Percentiles rank a stretch among this genome's conserved stretches.
Evolutionary conservation across 2,797 vertebrate genomes (phyloP).

Genomic region (Furcifer pardalis): DNA sequence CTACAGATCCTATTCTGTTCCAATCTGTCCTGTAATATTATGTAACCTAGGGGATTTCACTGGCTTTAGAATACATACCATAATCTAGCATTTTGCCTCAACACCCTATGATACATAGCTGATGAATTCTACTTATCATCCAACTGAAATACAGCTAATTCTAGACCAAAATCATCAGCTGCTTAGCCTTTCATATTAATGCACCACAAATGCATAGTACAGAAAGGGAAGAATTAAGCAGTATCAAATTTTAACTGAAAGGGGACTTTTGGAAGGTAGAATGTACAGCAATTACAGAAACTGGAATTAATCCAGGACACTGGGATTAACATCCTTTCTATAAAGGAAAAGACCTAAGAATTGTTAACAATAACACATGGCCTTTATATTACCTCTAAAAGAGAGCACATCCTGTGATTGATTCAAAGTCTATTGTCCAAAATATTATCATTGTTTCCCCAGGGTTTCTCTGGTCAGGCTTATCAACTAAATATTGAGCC

Average conservation of each 20-base stretch:
- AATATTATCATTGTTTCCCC: constrained; percentile 1
- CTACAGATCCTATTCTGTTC: neutral
- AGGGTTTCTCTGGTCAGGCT: neutral
- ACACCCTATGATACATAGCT: constrained; percentile 28
- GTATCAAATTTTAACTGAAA: constrained; percentile 33
- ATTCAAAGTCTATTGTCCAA: constrained; percentile 18
- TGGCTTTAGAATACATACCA: constrained; percentile 38
- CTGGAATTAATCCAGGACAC: constrained; percentile 26
- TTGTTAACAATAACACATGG: constrained; percentile 17
- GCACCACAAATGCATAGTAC: constrained; percentile 15
- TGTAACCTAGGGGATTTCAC: constrained; percentile 23
- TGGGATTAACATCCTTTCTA: constrained; percentile 27
- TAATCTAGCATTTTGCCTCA: constrained; percentile 32
- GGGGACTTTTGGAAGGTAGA: constrained; percentile 33
- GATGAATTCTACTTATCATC: constrained; percentile 34
- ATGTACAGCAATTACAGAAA: constrained; percentile 25
- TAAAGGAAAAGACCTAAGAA: constrained; percentile 18
- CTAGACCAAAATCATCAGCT: constrained; percentile 23
- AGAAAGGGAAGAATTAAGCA: constrained; percentile 30
- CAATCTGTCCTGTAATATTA: neutral
- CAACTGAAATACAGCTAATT: constrained; percentile 19
- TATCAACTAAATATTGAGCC: constrained; percentile 8
- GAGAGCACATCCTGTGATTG: constrained; percentile 14
- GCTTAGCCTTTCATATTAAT: constrained; percentile 23
- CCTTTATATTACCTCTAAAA: constrained; percentile 28